Evolutionary conservation across 2,797 vertebrate species (phyloP), one percentile per base, ranked within the genome.

Genomic region (Crossoptilon crossoptilon): DNA sequence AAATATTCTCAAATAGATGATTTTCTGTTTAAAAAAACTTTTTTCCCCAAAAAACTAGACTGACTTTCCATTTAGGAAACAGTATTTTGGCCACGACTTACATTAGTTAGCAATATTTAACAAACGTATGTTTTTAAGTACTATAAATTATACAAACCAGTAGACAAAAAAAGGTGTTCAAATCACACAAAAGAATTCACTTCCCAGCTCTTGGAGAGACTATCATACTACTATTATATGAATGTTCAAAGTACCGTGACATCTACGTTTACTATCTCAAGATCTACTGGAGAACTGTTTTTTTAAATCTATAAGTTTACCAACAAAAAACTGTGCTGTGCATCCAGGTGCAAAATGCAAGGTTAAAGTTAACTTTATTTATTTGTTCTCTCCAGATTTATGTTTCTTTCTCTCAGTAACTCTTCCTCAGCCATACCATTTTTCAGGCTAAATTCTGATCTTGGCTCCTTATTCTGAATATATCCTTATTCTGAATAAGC

Each of bases 401-500:
- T 26, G n/a, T 49, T 88, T 24, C 51, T 67, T 89, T 74, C 60
- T 74, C 22, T 80, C 33, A 43, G 31, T 74, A 77, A 74, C 67
- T 72, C 59, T 31, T 84, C 59, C 75, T 81, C 35, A 43, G 75
- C 16, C 77, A 85, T 37, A 77, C 7, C 60, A 69, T 29, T 60
- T 81, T 64, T 55, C 66, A 60, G 84, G 84, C 58, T 80, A 74
- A 88, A 88, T 87, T 83, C 46, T 76, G 23, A 53, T 84, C 73
- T 69, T 44, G 18, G 39, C 51, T 93, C 71, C 46, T 64, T 55
- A 53, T 33, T 80, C 59, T 6, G 23, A 67, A 51, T 73, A 48
- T 81, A 85, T 33, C 33, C 33, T 33, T 33, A 33, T 33, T 33
- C 33, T 33, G 33, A 33, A 33, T 33, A 33, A 33, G 33, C 33